A percentile compares a stretch with the other conserved stretches of the same genome.
phyloP scores from a whole-genome alignment of 2,113 vertebrate species.

The Formicarius rufipectus region DNA sequence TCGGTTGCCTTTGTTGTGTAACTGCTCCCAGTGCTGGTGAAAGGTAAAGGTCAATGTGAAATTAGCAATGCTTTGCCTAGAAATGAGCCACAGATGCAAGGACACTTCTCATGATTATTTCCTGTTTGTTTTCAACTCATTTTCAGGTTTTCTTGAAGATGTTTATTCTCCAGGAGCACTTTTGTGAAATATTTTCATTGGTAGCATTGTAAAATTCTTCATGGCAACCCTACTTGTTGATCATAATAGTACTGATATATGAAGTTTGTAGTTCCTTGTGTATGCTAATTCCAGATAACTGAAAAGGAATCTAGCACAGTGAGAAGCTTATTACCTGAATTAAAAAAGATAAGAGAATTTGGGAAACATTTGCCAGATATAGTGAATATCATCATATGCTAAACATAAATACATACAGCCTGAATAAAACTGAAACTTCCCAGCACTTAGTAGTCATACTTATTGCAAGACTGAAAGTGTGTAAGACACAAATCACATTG shows the following conservation, averaged over 20 bases:
- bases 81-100: background rate
- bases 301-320: background rate
- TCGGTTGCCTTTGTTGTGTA: background rate
- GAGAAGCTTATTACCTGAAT: background rate
- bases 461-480: background rate
- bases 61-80: background rate
- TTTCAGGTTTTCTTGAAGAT: background rate
- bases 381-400: background rate
- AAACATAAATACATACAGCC: background rate
- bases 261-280: background rate
- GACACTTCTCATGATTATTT: background rate
- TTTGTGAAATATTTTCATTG: background rate
- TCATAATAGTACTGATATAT: background rate
- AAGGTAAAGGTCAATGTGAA: background rate
- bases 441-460: background rate
- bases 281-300: background rate
- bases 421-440: background rate
- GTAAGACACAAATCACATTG: background rate
- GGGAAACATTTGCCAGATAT: background rate
- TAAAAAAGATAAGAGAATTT: background rate
- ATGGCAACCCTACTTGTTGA: background rate
- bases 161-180: background rate
- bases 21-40: background rate
- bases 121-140: background rate
- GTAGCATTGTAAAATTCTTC: background rate